A percentile compares a stretch with the other conserved stretches of the same genome.
phyloP scores from a whole-genome alignment of 2,888 invertebrate species.

The Cheilosia vernalis region DNA sequence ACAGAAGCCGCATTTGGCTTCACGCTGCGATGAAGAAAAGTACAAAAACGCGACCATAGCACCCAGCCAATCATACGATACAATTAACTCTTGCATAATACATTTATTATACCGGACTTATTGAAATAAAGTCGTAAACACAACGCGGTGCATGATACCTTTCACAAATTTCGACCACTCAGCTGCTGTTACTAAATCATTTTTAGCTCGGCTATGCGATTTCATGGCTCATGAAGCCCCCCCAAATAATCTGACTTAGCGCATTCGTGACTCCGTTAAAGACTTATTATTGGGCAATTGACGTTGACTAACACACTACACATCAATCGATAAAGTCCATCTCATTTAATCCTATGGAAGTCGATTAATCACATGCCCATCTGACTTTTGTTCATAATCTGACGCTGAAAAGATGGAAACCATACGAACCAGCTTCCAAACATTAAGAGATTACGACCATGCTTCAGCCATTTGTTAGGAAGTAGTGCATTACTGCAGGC shows the following conservation, averaged over 20 bases:
- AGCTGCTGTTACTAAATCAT: conserved; percentile 25
- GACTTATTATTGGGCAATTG: conserved; percentile 39
- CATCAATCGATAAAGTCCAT: conserved; percentile 1
- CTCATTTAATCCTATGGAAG: conserved; percentile 44
- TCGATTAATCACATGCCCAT: conserved; percentile 40
- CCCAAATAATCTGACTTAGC: conserved; percentile 7
- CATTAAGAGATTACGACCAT: conserved; percentile 15
- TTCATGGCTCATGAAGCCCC: conserved; percentile 41
- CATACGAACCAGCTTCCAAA: conserved; percentile 15
- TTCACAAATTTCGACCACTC: conserved; percentile 21
- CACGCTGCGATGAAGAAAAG: too few relatives aligned
- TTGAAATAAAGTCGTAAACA: neutral
- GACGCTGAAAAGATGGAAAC: neutral
- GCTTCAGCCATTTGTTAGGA: conserved; percentile 58
- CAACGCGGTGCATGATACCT: conserved; percentile 1
- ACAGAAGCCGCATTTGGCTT: too few relatives aligned
- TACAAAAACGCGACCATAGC: too few relatives aligned
- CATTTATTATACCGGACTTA: too few relatives aligned
- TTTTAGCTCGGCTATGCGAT: conserved; percentile 18
- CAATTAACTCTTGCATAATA: too few relatives aligned
- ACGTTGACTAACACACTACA: conserved; percentile 32
- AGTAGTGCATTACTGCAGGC: conserved; percentile 55
- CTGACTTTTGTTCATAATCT: conserved; percentile 23
- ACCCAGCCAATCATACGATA: neutral
- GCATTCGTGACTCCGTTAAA: conserved; percentile 17